Evolutionary conservation across 2,113 vertebrate genomes (phyloP).

Genomic region (Monarcha castaneiventris): DNA sequence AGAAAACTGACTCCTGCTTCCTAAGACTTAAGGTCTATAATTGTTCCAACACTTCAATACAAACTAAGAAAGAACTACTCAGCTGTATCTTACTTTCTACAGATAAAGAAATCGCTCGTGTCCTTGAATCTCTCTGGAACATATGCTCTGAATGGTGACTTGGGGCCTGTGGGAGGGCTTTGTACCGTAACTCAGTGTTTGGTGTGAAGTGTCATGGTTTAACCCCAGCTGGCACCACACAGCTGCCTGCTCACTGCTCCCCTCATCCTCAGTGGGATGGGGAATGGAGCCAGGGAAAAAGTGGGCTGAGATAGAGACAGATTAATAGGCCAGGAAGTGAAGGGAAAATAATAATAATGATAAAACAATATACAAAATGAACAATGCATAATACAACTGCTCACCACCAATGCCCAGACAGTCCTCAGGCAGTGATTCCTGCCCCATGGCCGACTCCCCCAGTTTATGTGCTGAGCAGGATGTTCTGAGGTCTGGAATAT

Average conservation of each 20-base stretch:
- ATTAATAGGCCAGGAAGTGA: neutral
- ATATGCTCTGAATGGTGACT: slow-evolving; percentile 73
- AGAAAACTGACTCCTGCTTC: neutral
- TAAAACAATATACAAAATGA: neutral
- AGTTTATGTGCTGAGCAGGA: neutral
- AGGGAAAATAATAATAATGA: neutral
- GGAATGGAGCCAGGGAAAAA: neutral
- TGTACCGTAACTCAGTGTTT: slow-evolving; percentile 79
- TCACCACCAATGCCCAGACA: neutral
- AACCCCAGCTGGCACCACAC: neutral
- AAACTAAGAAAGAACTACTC: neutral
- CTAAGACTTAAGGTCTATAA: neutral
- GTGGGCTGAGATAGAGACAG: neutral
- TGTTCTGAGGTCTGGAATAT: neutral
- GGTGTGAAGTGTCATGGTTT: slow-evolving; percentile 33
- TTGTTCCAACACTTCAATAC: neutral
- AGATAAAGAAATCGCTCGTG: slow-evolving; percentile 76
- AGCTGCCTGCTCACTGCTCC: neutral
- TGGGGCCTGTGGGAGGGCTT: slow-evolving; percentile 76
- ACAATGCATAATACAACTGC: neutral
- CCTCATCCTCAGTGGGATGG: neutral
- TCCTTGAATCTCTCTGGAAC: slow-evolving; percentile 75
- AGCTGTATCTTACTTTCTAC: slow-evolving; percentile 71
- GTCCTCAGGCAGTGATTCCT: neutral
- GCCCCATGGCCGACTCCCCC: neutral